phyloP scores from a whole-genome alignment of 2,888 invertebrate species.

The Eristalinus aeneus region DNA sequence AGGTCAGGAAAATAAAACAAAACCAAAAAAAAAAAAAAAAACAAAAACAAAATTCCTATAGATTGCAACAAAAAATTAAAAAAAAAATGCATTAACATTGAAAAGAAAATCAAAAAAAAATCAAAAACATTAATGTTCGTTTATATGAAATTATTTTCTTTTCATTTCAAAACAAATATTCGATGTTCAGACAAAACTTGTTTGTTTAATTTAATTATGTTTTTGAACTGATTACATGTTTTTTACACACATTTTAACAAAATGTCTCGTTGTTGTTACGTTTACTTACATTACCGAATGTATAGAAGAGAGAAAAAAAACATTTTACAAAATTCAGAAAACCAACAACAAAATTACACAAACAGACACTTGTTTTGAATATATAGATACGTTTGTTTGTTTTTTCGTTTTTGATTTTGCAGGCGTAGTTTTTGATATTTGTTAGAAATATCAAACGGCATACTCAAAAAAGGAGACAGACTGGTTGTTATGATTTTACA shows the following conservation, averaged over 20 bases:
- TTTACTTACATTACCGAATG: constrained; percentile 69
- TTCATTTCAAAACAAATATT: constrained; percentile 62
- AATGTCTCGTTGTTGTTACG: constrained; percentile 70
- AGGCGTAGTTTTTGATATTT: constrained; percentile 60
- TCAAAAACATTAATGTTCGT: constrained; percentile 61
- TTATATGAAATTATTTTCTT: constrained; percentile 28
- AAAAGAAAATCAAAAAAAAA: constrained; percentile 34
- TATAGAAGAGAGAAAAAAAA: constrained; percentile 53
- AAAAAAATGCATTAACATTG: constrained; percentile 35
- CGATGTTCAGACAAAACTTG: constrained; percentile 63
- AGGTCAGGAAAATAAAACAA: constrained; percentile 84
- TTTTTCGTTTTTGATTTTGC: constrained; percentile 52
- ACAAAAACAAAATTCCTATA: constrained; percentile 52
- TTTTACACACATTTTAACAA: constrained; percentile 66
- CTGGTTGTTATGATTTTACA: constrained; percentile 42
- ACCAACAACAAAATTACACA: constrained; percentile 37
- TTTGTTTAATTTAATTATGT: constrained; percentile 10
- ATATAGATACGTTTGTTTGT: constrained; percentile 52
- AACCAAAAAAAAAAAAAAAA: constrained; percentile 47
- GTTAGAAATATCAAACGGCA: constrained; percentile 51
- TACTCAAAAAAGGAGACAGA: constrained; percentile 1
- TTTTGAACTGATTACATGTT: constrained; percentile 45
- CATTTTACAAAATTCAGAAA: constrained; percentile 54
- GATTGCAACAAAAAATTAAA: constrained; percentile 53
- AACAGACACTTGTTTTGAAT: constrained; percentile 21